Percentiles rank a stretch among this genome's conserved stretches.
phyloP scores from a whole-genome alignment of 2,888 invertebrate genomes.

The Colletes collaris region DNA sequence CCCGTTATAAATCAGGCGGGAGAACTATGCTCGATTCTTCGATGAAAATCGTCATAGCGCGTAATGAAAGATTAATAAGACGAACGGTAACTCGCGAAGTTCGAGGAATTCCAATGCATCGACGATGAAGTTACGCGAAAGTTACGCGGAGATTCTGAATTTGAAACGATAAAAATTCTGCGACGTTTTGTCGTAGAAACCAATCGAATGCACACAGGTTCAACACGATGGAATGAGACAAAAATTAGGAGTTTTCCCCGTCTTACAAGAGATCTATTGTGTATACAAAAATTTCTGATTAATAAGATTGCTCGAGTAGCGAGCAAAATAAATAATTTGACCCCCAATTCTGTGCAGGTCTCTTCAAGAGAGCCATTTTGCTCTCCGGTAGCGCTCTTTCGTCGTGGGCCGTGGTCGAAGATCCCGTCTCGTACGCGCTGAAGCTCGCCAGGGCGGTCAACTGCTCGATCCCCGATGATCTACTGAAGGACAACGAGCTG shows the following conservation, averaged over 20 bases:
- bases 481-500: constrained; percentile 91
- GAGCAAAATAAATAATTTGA: background rate
- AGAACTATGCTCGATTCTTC: constrained; percentile 5
- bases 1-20: constrained; percentile 22
- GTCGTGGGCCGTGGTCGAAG: constrained; percentile 95
- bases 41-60: background rate
- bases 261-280: no score
- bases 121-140: background rate
- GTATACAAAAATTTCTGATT: no score
- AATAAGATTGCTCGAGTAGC: no score
- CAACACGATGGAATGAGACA: no score
- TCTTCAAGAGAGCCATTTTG: constrained; percentile 94
- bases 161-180: no score
- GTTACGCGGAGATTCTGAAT: no score
- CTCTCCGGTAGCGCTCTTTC: constrained; percentile 94
- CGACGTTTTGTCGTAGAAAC: no score
- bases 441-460: constrained; percentile 92
- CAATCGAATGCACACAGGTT: no score
- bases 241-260: no score
- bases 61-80: constrained; percentile 25
- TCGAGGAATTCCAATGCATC: background rate
- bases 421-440: constrained; percentile 92
- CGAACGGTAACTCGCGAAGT: background rate
- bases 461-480: constrained; percentile 92
- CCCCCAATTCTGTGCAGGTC: constrained; percentile 84